These are phyloP conservation scores for Thamnophis sirtalis DNA, from an alignment of 2,113 vertebrate species.

Conservation along the genomic window DNA sequence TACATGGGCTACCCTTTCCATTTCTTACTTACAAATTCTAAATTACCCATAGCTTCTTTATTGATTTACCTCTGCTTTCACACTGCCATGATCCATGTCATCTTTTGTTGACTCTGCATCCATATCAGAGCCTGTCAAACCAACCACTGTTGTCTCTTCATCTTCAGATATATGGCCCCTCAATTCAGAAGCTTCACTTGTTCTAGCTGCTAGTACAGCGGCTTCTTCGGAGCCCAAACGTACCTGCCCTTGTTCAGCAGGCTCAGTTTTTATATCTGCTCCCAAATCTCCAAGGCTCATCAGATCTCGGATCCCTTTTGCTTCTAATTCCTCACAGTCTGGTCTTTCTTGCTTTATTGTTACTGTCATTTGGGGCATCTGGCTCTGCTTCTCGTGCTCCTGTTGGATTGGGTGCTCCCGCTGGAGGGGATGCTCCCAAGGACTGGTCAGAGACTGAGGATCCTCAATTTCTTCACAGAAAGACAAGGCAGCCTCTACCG, in stretches of 20 bases:
- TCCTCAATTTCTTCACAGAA: conserved; percentile 92
- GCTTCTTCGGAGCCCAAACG: conserved; percentile 62
- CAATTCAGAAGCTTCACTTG: conserved; percentile 66
- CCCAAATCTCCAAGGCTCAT: conserved; percentile 68
- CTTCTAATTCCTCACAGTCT: conserved; percentile 71
- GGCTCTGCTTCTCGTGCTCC: conserved; percentile 68
- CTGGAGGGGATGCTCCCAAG: conserved; percentile 83
- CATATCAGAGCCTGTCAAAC: conserved; percentile 60
- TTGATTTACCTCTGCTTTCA: conserved; percentile 75
- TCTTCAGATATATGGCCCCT: conserved; percentile 68
- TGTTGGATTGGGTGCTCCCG: conserved; percentile 80
- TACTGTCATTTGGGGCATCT: conserved; percentile 67
- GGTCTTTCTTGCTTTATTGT: conserved; percentile 77
- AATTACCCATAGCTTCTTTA: not conserved
- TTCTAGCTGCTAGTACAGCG: conserved; percentile 47
- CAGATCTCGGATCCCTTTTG: conserved; percentile 69
- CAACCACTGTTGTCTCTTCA: conserved; percentile 54
- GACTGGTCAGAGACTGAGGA: conserved; percentile 85
- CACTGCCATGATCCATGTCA: conserved; percentile 56
- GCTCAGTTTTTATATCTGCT: conserved; percentile 73
- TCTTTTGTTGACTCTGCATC: conserved; percentile 62
- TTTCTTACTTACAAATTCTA: conserved; percentile 38
- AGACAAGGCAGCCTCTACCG: conserved; percentile 92
- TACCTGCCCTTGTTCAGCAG: conserved; percentile 67
- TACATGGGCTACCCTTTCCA: conserved; percentile 32